A percentile compares a stretch with the other conserved stretches of the same genome.
These are phyloP conservation scores for Zosterops pallidus DNA, from an alignment of 2,113 vertebrate species.

Conservation along the genomic window DNA sequence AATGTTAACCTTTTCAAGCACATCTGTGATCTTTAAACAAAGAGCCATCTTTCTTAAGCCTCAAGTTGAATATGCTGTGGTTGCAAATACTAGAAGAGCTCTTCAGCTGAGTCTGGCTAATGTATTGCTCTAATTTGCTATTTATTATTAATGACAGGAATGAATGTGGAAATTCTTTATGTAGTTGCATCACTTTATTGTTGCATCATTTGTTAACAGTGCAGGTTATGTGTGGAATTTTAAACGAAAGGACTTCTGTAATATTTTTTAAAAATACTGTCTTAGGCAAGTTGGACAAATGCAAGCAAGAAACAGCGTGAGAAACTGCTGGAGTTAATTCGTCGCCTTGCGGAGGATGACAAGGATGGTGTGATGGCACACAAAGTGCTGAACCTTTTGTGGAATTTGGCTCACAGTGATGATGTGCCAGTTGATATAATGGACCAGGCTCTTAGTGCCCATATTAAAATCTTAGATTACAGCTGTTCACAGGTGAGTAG, in stretches of 20 bases:
- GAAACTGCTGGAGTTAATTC: conserved; percentile 95
- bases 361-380: conserved; percentile 99
- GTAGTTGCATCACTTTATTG: neutral
- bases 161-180: neutral
- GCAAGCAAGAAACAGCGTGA: conserved; percentile 99
- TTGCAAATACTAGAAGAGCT: neutral
- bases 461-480: conserved; percentile 99
- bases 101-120: neutral
- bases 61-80: neutral
- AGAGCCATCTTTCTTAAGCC: neutral
- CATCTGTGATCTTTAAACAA: neutral
- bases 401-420: conserved; percentile 98
- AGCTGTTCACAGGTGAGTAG: conserved; percentile 94
- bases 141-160: neutral
- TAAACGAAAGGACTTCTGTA: neutral
- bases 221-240: neutral
- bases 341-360: conserved; percentile 97
- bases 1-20: neutral
- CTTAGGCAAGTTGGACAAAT: conserved; percentile 98
- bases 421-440: conserved; percentile 99
- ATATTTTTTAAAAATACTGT: neutral
- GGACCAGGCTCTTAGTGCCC: conserved; percentile 98
- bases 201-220: neutral
- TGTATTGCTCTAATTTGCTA: neutral
- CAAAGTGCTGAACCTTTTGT: conserved; percentile 96